phyloP scores from a whole-genome alignment of 2,888 invertebrate species.

The Teleogryllus oceanicus region DNA sequence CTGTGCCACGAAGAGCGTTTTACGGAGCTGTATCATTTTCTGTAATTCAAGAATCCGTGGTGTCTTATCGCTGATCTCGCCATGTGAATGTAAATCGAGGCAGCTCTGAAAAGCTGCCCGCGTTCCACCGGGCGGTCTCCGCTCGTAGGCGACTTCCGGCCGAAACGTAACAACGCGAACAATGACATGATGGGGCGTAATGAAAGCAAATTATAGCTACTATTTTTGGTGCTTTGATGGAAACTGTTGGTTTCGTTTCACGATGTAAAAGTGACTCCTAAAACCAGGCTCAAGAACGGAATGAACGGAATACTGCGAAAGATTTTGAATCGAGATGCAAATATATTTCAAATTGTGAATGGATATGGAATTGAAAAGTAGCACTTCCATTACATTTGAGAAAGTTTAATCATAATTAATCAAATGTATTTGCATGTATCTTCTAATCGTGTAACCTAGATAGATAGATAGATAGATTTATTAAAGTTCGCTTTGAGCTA shows the following conservation, averaged over 20 bases:
- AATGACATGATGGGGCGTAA: neutral
- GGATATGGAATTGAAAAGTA: too few relatives aligned
- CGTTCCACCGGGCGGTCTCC: neutral
- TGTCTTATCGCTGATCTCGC: neutral
- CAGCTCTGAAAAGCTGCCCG: neutral
- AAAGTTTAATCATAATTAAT: too few relatives aligned
- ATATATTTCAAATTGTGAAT: too few relatives aligned
- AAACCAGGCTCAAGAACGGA: too few relatives aligned
- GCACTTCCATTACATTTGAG: too few relatives aligned
- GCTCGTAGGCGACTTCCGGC: neutral
- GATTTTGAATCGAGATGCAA: too few relatives aligned
- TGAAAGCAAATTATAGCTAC: neutral
- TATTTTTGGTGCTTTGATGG: neutral
- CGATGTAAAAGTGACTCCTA: neutral
- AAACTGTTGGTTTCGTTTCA: neutral
- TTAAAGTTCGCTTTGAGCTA: too few relatives aligned
- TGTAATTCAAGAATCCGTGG: neutral
- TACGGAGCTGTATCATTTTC: neutral
- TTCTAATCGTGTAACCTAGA: too few relatives aligned
- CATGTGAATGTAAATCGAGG: neutral
- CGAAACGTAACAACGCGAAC: neutral
- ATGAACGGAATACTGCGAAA: too few relatives aligned
- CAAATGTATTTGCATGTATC: too few relatives aligned
- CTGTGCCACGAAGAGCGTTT: neutral
- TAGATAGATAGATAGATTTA: too few relatives aligned